Percentiles rank a stretch among this genome's conserved stretches.
These are phyloP conservation scores for Pantherophis guttatus DNA, from an alignment of 2,113 vertebrate genomes.

Conservation along the genomic window DNA sequence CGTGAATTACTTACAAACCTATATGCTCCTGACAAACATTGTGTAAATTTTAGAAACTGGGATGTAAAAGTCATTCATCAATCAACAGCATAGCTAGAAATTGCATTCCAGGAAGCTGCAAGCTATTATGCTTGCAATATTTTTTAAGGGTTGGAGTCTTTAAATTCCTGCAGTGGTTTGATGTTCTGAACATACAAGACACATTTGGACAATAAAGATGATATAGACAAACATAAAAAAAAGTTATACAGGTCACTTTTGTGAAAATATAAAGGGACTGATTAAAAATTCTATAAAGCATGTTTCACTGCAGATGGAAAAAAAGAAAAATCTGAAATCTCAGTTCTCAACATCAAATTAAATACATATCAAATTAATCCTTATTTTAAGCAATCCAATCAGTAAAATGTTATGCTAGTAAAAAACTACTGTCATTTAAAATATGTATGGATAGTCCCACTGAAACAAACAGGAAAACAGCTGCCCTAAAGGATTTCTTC, in stretches of 20 bases:
- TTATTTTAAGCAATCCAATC: not conserved
- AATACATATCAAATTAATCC: not conserved
- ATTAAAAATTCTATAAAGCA: not conserved
- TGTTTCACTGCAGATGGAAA: not conserved
- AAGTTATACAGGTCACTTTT: not conserved
- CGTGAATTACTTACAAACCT: not conserved
- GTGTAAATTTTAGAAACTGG: not conserved
- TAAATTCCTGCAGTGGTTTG: not conserved
- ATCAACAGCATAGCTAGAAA: not conserved
- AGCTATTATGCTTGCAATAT: not conserved
- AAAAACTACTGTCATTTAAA: not conserved
- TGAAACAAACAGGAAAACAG: not conserved
- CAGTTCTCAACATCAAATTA: not conserved
- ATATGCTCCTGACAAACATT: not conserved
- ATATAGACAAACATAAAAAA: not conserved
- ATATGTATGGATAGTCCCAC: not conserved
- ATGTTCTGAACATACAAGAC: not conserved
- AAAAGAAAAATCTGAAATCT: not conserved
- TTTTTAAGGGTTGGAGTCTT: not conserved
- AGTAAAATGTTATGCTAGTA: not conserved
- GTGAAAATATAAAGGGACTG: not conserved
- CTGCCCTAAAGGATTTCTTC: not conserved
- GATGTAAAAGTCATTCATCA: not conserved
- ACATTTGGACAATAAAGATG: not conserved
- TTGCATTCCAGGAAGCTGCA: not conserved